Evolutionary conservation across 2,888 invertebrate species (phyloP).

Genomic region (Caprella mutica): DNA sequence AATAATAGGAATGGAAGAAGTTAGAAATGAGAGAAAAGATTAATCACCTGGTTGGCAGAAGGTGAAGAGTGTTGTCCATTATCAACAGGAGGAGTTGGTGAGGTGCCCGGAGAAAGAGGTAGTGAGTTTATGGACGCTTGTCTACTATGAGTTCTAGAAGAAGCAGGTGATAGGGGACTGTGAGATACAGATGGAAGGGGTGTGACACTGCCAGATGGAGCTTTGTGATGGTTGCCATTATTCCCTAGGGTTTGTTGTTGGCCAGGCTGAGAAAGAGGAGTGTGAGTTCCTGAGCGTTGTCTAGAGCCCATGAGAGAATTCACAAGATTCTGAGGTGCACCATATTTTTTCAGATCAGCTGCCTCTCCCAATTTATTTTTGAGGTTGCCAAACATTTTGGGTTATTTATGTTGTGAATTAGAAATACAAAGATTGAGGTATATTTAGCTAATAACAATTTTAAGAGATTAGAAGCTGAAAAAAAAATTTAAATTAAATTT

Average conservation of each 20-base stretch:
- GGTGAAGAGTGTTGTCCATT: too few relatives aligned
- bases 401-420: too few relatives aligned
- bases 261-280: slow-evolving; percentile 22
- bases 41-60: too few relatives aligned
- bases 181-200: slow-evolving; percentile 1
- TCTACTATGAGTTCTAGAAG: slow-evolving; percentile 1
- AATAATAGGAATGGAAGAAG: too few relatives aligned
- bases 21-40: too few relatives aligned
- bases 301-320: slow-evolving; percentile 18
- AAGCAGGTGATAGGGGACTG: slow-evolving; percentile 3
- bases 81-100: slow-evolving; percentile 1
- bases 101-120: slow-evolving; percentile 3
- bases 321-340: slow-evolving; percentile 20
- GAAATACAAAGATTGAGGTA: too few relatives aligned
- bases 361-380: slow-evolving; percentile 30
- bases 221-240: slow-evolving; percentile 3
- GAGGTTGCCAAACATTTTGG: slow-evolving; percentile 30
- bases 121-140: background rate
- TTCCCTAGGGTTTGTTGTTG: background rate
- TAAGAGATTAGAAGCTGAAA: too few relatives aligned
- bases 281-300: slow-evolving; percentile 27
- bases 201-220: too few relatives aligned
- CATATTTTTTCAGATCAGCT: slow-evolving; percentile 26
- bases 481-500: too few relatives aligned
- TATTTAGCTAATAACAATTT: too few relatives aligned